Percentiles rank a stretch among this genome's conserved stretches.
Evolutionary conservation across 64 coral and sea anemone genomes (phyloP).

Genomic region (Hydrozoanthus tunicans): DNA sequence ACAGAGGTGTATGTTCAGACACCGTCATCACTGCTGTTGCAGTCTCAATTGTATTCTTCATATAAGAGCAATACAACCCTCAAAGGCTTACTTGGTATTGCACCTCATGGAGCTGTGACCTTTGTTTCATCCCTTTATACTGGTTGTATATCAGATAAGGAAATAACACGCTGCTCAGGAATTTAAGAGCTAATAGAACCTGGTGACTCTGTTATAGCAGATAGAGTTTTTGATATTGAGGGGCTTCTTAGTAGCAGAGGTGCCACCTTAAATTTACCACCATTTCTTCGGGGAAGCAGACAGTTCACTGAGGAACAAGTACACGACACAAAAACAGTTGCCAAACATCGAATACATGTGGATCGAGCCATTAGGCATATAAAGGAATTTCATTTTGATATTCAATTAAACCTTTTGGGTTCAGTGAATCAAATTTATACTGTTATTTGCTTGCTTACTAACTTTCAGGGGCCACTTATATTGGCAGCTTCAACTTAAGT

Average conservation of each 20-base stretch:
- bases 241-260: not conserved
- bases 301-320: constrained; percentile 34
- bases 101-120: constrained; percentile 60
- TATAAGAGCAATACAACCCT: constrained; percentile 66
- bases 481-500: not conserved
- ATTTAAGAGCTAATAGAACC: constrained; percentile 48
- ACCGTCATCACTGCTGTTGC: constrained; percentile 58
- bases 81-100: constrained; percentile 58
- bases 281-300: not conserved
- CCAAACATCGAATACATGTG: constrained; percentile 53
- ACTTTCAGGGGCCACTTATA: constrained; percentile 50
- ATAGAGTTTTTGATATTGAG: constrained; percentile 70
- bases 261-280: constrained; percentile 37
- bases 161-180: constrained; percentile 62
- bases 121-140: constrained; percentile 69
- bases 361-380: constrained; percentile 40
- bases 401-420: constrained; percentile 39
- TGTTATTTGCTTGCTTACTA: constrained; percentile 46
- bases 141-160: constrained; percentile 60
- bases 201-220: constrained; percentile 52
- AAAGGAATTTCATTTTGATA: constrained; percentile 45
- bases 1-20: constrained; percentile 33
- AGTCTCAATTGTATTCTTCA: constrained; percentile 61
- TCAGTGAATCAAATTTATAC: constrained; percentile 50
- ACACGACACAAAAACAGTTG: constrained; percentile 26